Evolutionary conservation across 2,113 vertebrate species (phyloP), one percentile per base, ranked within the genome.

Genomic region (Mellivora capensis): DNA sequence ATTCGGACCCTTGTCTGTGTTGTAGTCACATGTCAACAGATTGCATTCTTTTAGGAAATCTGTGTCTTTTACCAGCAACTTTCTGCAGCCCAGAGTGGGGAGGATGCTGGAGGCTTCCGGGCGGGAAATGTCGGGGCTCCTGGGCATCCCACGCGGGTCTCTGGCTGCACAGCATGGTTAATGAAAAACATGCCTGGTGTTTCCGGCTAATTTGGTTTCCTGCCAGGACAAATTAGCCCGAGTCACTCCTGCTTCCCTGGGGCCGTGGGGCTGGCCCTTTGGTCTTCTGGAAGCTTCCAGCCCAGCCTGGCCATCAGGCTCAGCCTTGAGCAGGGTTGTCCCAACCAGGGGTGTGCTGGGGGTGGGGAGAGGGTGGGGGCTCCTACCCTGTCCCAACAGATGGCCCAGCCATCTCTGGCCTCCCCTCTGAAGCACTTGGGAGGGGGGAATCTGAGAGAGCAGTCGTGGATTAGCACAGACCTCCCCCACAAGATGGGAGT

Each of bases 221-320:
- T 90, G 93, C 96, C 98, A 96, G 94, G 96, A 97, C 90, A 96
- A 97, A 74, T 42, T 44, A 88, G 90, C 96, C 84, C 44, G 54
- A 83, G 89, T 79, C 57, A 61, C 88, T 84, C 67, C 76, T 94
- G 49, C 80, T 96, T 77, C 84, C 67, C 83, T 39, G 71, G 89
- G 87, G 90, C 39, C 5, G 31, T 89, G 39, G 15, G 74, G 64
- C 90, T 71, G 84, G 74, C 54, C 52, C 74, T 90, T 67, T 57
- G 83, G 83, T 49, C n/a, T 95, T 76, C 77, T 42, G 83, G 95
- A 85, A 97, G 87, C 94, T 62, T 59, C 20, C 31, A 6, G 29
- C 27, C 1, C n/a, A 9, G 92, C 89, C 89, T 47, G 31, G 62
- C 39, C 61, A 76, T 25, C 52, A 67, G 31, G 57, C 76, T 14